phyloP scores from a whole-genome alignment of 2,113 vertebrate genomes.

The Psilopsiagon aymara region DNA sequence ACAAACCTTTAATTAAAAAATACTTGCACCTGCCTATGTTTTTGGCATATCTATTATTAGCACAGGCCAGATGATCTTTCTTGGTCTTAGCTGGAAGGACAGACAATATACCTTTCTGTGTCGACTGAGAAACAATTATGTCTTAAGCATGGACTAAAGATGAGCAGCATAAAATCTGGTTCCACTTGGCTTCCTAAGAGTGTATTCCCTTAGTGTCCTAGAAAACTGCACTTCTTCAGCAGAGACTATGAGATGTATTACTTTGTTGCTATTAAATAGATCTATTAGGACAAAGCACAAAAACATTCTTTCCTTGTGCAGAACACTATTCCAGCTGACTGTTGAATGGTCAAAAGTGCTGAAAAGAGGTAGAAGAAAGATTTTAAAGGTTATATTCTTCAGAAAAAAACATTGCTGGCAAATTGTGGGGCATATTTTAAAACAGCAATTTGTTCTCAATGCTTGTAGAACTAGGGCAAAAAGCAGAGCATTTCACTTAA shows the following conservation, averaged over 20 bases:
- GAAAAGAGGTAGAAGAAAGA: not conserved
- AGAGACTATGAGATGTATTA: not conserved
- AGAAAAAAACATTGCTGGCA: not conserved
- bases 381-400: not conserved
- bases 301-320: not conserved
- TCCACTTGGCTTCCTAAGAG: slow-evolving; percentile 1
- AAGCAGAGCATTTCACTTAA: not conserved
- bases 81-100: not conserved
- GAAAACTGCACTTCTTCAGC: not conserved
- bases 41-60: not conserved
- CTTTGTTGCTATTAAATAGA: not conserved
- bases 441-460: not conserved
- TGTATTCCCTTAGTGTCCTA: not conserved
- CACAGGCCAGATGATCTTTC: not conserved
- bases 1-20: not conserved
- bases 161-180: not conserved
- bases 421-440: not conserved
- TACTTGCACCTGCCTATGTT: not conserved
- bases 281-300: not conserved
- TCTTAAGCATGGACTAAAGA: not conserved
- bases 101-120: not conserved
- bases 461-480: not conserved
- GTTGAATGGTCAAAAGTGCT: not conserved
- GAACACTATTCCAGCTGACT: not conserved
- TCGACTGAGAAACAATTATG: not conserved